A percentile compares a stretch with the other conserved stretches of the same genome.
Conservation (phyloP, 2,888 invertebrate genomes). For the Tetrapedia diversipes region DNA sequence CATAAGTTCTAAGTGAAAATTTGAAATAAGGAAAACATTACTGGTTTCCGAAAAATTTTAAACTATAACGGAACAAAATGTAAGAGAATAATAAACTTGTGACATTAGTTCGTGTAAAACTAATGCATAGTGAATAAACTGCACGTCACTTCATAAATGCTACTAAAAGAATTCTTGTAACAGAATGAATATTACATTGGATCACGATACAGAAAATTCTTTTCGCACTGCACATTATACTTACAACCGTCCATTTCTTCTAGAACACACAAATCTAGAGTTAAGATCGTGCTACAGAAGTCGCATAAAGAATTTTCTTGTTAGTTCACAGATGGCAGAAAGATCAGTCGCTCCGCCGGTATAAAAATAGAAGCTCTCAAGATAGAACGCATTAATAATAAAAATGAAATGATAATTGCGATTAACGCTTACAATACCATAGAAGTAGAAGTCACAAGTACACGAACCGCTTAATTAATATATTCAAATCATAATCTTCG, state of each 20-base stretch:
- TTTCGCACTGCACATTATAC: conserved; percentile 58
- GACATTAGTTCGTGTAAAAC: conserved; percentile 28
- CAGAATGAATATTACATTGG: neutral
- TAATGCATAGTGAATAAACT: neutral
- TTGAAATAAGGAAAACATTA: conserved; percentile 7
- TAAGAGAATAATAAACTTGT: conserved; percentile 26
- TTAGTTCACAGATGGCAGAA: conserved; percentile 66
- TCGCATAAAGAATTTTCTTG: conserved; percentile 45
- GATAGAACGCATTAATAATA: conserved; percentile 57
- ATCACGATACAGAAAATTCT: conserved; percentile 49
- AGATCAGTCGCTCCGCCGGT: conserved; percentile 61
- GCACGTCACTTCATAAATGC: neutral
- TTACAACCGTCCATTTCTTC: conserved; percentile 68
- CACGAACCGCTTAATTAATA: neutral
- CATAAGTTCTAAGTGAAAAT: neutral
- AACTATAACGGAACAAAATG: conserved; percentile 27
- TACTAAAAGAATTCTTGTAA: neutral
- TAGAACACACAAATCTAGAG: conserved; percentile 68
- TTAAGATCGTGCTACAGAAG: conserved; percentile 63
- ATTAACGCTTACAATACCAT: conserved; percentile 6
- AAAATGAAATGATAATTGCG: conserved; percentile 42
- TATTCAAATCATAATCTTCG: neutral
- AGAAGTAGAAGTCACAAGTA: neutral
- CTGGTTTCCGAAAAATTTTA: conserved; percentile 3
- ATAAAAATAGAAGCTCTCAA: conserved; percentile 66